Evolutionary conservation across 2,888 invertebrate genomes (phyloP), one percentile per base, ranked within the genome.

Genomic region (Sarcophaga variegata): DNA sequence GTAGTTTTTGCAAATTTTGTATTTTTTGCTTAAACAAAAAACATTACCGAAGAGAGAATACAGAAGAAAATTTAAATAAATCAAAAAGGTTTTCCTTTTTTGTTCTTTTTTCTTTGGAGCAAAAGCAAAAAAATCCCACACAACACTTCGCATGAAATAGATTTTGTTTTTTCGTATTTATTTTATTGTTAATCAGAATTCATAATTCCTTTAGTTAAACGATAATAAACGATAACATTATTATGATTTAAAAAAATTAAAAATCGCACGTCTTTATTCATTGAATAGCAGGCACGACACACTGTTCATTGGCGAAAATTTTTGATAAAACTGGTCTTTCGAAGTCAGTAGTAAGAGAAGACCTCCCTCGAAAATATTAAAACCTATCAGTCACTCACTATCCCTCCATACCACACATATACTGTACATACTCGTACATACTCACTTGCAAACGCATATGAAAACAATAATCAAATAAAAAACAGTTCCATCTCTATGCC

Each of bases 251-350:
- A 54, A 54, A 3, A 54, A 54, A 17, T 14, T 54, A 54, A 4
- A 4, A 67, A 47, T 70, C 75, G 80, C 27, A 64, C 76, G 84
- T 76, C 79, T 49, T 37, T 76, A 75, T 49, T 37, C 14, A 54
- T n/a, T 20, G n/a, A 64, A 76, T 69, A 75, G 37, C 37, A 10
- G 10, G 8, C 8, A 37, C 37, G 37, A 0, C 8, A 37, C 37
- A 76, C 49, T 80, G 84, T 84, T 76, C 66, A 66, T 76, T 80
- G 70, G 66, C 37, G 71, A 71, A 84, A 80, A 71, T 54, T 60
- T 60, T 72, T 60, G 47, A 64, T 85, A 62, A 80, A 85, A 85
- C 84, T 85, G 37, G 80, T 77, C 66, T 76, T 54, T 70, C 49
- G 62, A 67, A 71, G 37, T 37, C 37, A 37, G 37, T 37, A 62